A percentile compares a stretch with the other conserved stretches of the same genome.
These are phyloP conservation scores for Ormyrus labotus DNA, from an alignment of 2,888 invertebrate genomes.

Conservation along the genomic window DNA sequence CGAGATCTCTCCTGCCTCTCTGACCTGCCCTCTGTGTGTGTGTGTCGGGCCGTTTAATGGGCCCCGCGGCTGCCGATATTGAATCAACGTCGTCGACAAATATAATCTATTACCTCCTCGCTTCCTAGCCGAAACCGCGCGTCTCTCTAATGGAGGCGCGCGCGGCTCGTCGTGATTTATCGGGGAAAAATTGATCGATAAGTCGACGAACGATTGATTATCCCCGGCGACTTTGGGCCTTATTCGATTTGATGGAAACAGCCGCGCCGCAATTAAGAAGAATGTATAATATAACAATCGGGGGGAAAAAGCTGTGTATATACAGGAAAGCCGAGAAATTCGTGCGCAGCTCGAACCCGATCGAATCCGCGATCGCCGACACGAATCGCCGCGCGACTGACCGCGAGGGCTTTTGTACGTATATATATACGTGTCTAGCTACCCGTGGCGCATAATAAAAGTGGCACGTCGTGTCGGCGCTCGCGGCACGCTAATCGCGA, in stretches of 20 bases:
- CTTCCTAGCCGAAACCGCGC: conserved; percentile 7
- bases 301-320: too few species aligned
- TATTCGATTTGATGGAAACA: background rate
- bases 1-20: background rate
- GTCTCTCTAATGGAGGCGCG: conserved; percentile 17
- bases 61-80: background rate
- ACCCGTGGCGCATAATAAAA: conserved; percentile 53
- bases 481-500: conserved; percentile 67
- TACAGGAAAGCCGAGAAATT: too few species aligned
- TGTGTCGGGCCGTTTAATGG: background rate
- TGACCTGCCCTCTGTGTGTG: background rate
- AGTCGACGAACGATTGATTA: conserved; percentile 13
- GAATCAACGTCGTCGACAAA: conserved; percentile 41
- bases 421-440: background rate
- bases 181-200: background rate
- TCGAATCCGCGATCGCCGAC: too few species aligned
- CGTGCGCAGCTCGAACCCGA: too few species aligned
- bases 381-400: too few species aligned
- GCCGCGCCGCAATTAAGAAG: too few species aligned
- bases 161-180: conserved; percentile 8
- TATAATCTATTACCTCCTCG: conserved; percentile 2
- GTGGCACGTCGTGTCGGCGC: conserved; percentile 63
- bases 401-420: background rate
- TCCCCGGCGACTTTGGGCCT: background rate
- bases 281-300: too few species aligned